Percentiles rank a stretch among this genome's conserved stretches.
Conservation (phyloP, 2,113 vertebrate genomes). For the Sebastes fasciatus region DNA sequence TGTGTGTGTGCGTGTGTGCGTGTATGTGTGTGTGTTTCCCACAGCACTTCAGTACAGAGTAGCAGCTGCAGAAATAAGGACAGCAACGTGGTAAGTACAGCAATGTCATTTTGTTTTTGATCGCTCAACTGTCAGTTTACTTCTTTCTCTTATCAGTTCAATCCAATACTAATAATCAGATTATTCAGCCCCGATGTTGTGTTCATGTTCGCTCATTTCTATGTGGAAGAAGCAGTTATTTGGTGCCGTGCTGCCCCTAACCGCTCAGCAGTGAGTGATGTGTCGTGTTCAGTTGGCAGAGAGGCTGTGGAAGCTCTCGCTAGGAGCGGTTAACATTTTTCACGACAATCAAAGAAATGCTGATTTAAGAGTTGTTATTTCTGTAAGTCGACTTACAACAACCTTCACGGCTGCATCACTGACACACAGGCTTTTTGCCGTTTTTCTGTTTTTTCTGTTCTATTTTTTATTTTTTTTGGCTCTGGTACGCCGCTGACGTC, state of each 20-base stretch:
- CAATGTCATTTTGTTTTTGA: neutral
- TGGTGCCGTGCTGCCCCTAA: neutral
- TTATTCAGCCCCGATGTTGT: neutral
- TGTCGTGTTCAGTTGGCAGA: no score
- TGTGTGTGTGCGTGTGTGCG: conserved; percentile 5
- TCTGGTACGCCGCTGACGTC: neutral
- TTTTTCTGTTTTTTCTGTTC: neutral
- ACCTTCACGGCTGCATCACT: neutral
- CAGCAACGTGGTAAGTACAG: conserved; percentile 31
- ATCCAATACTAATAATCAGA: neutral
- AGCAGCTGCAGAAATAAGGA: conserved; percentile 13
- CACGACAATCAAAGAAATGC: no score
- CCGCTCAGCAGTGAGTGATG: no score
- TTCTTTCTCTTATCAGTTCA: neutral
- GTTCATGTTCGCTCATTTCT: no score
- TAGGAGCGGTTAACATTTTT: neutral
- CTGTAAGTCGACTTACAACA: no score
- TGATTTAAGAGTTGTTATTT: no score
- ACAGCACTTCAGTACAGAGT: conserved; percentile 6
- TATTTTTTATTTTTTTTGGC: neutral
- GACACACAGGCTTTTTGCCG: neutral
- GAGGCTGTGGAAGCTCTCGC: no score
- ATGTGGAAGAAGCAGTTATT: neutral
- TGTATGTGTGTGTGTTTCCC: conserved; percentile 4
- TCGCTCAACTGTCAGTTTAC: neutral